Base-by-base conservation (phyloP, 92 coral and sea anemone genomes). In the Porites cylindrica region DNA sequence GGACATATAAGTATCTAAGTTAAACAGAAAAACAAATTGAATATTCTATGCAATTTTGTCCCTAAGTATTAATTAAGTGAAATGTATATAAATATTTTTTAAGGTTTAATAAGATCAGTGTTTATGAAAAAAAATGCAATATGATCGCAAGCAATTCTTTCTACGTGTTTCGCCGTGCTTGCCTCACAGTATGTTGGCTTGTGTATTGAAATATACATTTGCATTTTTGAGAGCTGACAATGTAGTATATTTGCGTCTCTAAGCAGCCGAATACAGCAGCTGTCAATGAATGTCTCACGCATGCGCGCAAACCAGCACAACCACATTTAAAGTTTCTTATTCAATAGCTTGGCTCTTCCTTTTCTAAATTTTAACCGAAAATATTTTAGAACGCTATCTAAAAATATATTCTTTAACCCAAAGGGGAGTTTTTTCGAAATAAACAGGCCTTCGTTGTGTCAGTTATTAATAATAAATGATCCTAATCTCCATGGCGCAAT, bases 381-480 rank as follows among this genome's bases (percentile, higher is more conserved):
- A 60, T 32, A 61, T 74, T 56, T 59, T 8, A 14, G 23, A 75
- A 56, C 24, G 1, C 4, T 26, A 58, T 20, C 8, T 14, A 18
- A n/a, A 69, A 9, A 56, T 3, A 70, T 29, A 59, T 19, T 43
- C 43, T 32, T 0, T 4, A 21, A 20, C 7, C 2, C 16, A 16
- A 83, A 61, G 2, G 51, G 19, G 63, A 73, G 63, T 20, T 14
- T 61, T 52, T 4, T 60, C 16, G 67, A 83, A 73, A 74, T 83
- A 74, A 83, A 63, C 87, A 74, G 80, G 65, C 71, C 23, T 73
- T 81, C 51, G 80, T 11, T 83, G 51, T 83, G 87, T 83, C 80
- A 75, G 51, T 53, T n/a, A 83, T 83, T 47, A 83, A 83, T 83
- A 83, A 83, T 83, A 73, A 61, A 83, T 83, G 74, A 73, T 14